These are phyloP conservation scores for Eriocheir sinensis DNA, from an alignment of 1,140 invertebrate genomes.

Conservation along the genomic window DNA sequence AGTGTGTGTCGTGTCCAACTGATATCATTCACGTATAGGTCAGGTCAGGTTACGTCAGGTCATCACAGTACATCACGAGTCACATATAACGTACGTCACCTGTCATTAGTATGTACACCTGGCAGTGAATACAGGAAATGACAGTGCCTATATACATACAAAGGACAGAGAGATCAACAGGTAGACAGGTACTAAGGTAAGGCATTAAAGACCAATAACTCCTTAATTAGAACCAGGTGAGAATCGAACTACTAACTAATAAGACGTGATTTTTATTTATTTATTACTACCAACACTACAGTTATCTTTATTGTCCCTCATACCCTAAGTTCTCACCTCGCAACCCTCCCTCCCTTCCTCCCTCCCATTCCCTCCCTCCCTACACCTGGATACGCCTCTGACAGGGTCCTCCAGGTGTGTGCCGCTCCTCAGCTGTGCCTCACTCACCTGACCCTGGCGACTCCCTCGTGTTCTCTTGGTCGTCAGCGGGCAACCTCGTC, in stretches of 20 bases:
- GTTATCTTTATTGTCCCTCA: neutral
- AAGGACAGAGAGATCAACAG: neutral
- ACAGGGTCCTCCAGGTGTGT: neutral
- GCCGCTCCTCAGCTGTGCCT: neutral
- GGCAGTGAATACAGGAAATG: too few species aligned
- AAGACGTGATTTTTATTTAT: neutral
- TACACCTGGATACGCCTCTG: neutral
- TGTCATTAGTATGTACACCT: too few species aligned
- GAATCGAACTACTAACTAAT: neutral
- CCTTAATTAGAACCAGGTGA: neutral
- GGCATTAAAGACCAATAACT: neutral
- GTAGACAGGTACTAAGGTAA: too few species aligned
- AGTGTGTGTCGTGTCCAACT: neutral
- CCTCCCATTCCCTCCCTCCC: constrained; percentile 27
- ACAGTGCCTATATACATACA: neutral
- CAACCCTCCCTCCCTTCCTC: neutral
- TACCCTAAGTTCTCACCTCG: neutral
- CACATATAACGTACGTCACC: neutral
- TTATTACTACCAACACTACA: too few species aligned
- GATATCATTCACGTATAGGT: too few species aligned
- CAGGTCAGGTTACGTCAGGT: neutral
- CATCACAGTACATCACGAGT: neutral
- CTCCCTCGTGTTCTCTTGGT: constrained; percentile 70
- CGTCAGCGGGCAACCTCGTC: constrained; percentile 71
- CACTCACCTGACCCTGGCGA: constrained; percentile 76